phyloP scores from a whole-genome alignment of 92 coral and sea anemone genomes.

The Phenganax stokvisi region DNA sequence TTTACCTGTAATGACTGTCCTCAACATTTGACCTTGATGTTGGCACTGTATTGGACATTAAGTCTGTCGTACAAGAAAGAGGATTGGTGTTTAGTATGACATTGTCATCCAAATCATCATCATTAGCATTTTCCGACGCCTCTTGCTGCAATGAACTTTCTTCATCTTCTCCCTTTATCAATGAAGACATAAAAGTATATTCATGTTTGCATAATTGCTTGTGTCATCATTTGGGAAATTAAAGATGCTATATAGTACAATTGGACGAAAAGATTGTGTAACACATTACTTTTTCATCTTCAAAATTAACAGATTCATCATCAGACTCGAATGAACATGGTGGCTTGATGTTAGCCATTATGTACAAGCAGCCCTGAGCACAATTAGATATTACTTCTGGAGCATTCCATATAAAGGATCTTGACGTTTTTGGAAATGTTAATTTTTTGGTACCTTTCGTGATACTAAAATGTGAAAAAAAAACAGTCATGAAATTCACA shows the following conservation, averaged over 20 bases:
- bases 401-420: constrained; percentile 44
- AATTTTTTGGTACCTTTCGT: constrained; percentile 46
- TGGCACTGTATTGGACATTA: too few species aligned
- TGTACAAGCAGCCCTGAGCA: constrained; percentile 39
- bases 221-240: too few species aligned
- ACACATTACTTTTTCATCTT: not conserved
- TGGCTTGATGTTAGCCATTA: constrained; percentile 15
- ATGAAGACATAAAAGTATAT: too few species aligned
- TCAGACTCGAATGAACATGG: not conserved
- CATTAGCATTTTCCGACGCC: not conserved
- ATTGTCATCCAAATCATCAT: not conserved
- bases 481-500: too few species aligned
- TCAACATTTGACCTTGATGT: not conserved
- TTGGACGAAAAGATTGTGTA: too few species aligned
- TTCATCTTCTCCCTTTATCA: not conserved
- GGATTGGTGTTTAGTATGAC: not conserved
- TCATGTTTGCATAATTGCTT: too few species aligned
- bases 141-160: not conserved
- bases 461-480: constrained; percentile 21
- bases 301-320: not conserved
- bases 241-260: too few species aligned
- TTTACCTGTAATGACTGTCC: not conserved
- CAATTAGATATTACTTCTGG: constrained; percentile 44
- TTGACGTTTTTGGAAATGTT: constrained; percentile 23
- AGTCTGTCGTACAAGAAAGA: not conserved